Evolutionary conservation across 1,140 invertebrate genomes (phyloP), one percentile per base, ranked within the genome.

Genomic region (Ditylenchus dipsaci): DNA sequence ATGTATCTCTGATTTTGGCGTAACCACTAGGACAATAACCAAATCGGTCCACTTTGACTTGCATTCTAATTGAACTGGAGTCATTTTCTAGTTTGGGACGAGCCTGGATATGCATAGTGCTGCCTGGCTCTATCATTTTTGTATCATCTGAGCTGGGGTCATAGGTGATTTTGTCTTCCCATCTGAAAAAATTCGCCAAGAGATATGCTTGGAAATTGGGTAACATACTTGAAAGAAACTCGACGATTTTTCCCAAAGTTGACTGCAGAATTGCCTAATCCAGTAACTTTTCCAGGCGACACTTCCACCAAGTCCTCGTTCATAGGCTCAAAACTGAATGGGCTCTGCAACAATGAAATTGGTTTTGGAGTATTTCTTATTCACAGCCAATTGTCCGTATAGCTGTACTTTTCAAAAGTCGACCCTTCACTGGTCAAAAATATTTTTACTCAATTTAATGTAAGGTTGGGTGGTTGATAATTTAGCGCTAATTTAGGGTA

Each of bases 21-120:
- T 43, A 76, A 19, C 74, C 74, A 33, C 74, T 49, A n/a, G 74
- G 74, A 64, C 74, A 76, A 1, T 58, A 23, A 11, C 61, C 74
- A 17, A 56, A 56, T 17, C 64, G 56, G 29, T 61, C 62, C 30
- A 58, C 65, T 15, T 72, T 72, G 19, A 61, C 45, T 30, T 61
- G 26, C 8, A 76, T 17, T 49, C 59, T 38, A 9, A 75, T 19
- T 19, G 59, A 21, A n/a, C 17, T 61, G 29, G 49, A 53, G 15
- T 77, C 66, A 26, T 72, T 49, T 30, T 76, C 21, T 23, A 58
- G 8, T 19, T 65, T 43, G 17, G 53, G n/a, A 21, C 43, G 53
- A 47, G n/a, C 47, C 17, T 63, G n/a, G 0, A 76, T 26, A 19
- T 61, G 67, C 43, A 76, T 30, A 15, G 73, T 71, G 17, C 29